Conservation (phyloP, 2,113 vertebrate species). For the Apaloderma vittatum region DNA sequence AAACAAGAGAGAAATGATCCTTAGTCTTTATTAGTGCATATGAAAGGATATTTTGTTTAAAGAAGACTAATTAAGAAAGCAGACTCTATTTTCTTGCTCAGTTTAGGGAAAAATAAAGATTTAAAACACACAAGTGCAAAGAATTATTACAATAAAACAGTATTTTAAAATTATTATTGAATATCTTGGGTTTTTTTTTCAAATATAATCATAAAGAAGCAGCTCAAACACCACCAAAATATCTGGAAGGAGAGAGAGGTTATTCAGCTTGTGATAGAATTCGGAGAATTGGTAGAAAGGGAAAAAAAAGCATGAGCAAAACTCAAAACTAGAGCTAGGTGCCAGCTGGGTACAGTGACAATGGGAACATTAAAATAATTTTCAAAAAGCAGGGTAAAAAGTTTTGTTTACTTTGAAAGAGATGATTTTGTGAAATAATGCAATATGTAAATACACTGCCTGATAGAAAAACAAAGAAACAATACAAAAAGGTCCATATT, state of each 20-base stretch:
- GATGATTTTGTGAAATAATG: conserved; percentile 34
- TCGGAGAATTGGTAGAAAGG: background rate
- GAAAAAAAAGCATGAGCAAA: background rate
- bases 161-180: conserved; percentile 64
- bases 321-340: background rate
- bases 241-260: conserved; percentile 10
- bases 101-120: conserved; percentile 77
- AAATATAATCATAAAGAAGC: background rate
- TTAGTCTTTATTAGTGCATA: conserved; percentile 86
- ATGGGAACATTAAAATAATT: conserved; percentile 7
- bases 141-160: conserved; percentile 72
- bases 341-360: conserved; percentile 18
- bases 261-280: background rate
- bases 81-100: conserved; percentile 78
- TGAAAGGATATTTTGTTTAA: conserved; percentile 86
- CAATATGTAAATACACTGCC: conserved; percentile 2
- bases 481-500: conserved; percentile 78
- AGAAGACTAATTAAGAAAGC: conserved; percentile 87
- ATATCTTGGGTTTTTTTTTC: background rate
- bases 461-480: conserved; percentile 79
- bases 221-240: conserved; percentile 22
- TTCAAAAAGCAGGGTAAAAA: background rate
- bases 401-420: conserved; percentile 71
- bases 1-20: conserved; percentile 82
- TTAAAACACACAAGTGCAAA: conserved; percentile 72